Evolutionary conservation across 2,113 vertebrate genomes (phyloP).

Genomic region (Syngnathus floridae): DNA sequence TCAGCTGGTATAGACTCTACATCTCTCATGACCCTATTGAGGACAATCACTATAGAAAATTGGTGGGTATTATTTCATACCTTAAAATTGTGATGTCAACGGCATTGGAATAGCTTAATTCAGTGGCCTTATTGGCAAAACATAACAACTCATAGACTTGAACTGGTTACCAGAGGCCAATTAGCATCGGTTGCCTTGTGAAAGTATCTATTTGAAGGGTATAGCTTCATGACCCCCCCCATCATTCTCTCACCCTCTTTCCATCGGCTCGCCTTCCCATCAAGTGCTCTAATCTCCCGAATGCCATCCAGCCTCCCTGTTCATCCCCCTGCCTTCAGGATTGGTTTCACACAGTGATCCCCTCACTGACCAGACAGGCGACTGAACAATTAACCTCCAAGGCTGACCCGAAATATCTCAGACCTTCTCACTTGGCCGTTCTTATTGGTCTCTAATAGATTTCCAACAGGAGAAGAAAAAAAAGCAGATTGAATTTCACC

Average conservation of each 20-base stretch:
- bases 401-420: slow-evolving; percentile 67
- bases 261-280: slow-evolving; percentile 38
- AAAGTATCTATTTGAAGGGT: slow-evolving; percentile 51
- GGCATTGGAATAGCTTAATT: slow-evolving; percentile 10
- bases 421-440: slow-evolving; percentile 45
- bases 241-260: slow-evolving; percentile 5
- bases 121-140: slow-evolving; percentile 33
- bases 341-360: slow-evolving; percentile 59
- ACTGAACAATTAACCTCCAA: slow-evolving; percentile 69
- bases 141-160: slow-evolving; percentile 36
- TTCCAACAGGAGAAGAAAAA: slow-evolving; percentile 53
- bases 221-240: slow-evolving; percentile 25
- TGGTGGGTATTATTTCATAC: neutral
- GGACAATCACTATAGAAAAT: neutral
- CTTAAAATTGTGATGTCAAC: slow-evolving; percentile 17
- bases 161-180: slow-evolving; percentile 45
- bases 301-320: slow-evolving; percentile 48
- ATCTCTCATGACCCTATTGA: neutral
- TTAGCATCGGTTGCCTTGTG: slow-evolving; percentile 41
- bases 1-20: neutral
- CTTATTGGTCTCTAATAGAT: slow-evolving; percentile 62
- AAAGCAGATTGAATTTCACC: slow-evolving; percentile 53
- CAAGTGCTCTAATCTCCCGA: slow-evolving; percentile 58
- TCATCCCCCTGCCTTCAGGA: slow-evolving; percentile 56
- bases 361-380: slow-evolving; percentile 60